Evolutionary conservation across 2,113 vertebrate species (phyloP), one percentile per base, ranked within the genome.

Genomic region (Poeciliopsis prolifica): DNA sequence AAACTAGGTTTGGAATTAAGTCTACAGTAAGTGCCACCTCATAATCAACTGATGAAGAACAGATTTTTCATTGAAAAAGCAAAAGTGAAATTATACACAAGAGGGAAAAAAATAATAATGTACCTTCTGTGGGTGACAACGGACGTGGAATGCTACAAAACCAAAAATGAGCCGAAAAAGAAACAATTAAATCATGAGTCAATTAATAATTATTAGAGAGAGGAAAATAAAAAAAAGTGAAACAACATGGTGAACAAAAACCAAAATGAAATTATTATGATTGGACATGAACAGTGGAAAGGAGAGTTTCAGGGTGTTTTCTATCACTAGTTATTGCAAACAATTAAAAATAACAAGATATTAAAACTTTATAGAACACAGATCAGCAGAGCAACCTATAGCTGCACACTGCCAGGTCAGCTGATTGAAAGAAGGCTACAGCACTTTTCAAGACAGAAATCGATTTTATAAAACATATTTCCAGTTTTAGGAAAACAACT

Each of bases 121-220:
- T 94, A 95, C 94, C 94, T 95, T 94, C 92, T 1, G 90, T 73
- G 69, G 94, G 94, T 7, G 94, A 94, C 88, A 94, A 92, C 73
- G 91, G 85, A 94, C 89, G 89, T 94, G 92, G 93, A 94, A 94
- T 62, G 92, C 94, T 95, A 92, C 24, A 60, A 82, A 88, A 76
- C 63, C 61, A 82, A 82, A 86, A 79, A 48, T 19, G 44, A 48
- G 44, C 17, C 44, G 1, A 10, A 22, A 12, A 80, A 2, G 75
- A 83, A 75, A 69, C 70, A 83, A 80, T 0, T 33, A 73, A 82
- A 80, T 13, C 17, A 30, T 33, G 10, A 33, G 68, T 65, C 19
- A 42, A 37, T 37, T 37, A 37, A 66, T 28, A 33, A 42, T 7
- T 24, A 22, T 3, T 31, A 31, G 12, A 35, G 33, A 35, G 7